Conservation (phyloP, 1,140 invertebrate species). For the Neotoxoptera formosana region DNA sequence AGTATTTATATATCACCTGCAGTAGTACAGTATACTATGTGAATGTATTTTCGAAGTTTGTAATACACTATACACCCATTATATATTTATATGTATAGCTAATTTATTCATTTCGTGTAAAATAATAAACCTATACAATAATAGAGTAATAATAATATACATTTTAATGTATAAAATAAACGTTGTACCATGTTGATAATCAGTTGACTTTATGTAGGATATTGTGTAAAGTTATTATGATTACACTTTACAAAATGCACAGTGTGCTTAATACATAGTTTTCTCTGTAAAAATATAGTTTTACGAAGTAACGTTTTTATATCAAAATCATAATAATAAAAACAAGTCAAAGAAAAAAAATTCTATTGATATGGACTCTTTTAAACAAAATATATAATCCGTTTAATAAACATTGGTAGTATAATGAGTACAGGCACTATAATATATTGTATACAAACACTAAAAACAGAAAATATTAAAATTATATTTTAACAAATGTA, state of each 20-base stretch:
- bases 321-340: too few species aligned
- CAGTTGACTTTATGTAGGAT: background rate
- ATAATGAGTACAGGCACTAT: too few species aligned
- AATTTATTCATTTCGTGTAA: background rate
- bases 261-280: background rate
- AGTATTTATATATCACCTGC: background rate
- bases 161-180: background rate
- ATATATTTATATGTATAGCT: background rate
- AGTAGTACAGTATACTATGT: background rate
- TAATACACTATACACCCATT: background rate
- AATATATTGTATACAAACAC: too few species aligned
- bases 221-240: background rate
- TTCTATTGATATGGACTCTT: background rate
- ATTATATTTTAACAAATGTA: background rate
- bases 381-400: background rate
- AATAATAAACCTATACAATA: background rate
- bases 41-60: background rate
- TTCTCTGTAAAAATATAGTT: too few species aligned
- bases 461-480: too few species aligned
- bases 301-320: too few species aligned
- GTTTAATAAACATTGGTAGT: background rate
- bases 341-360: too few species aligned
- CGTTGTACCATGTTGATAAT: background rate
- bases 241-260: background rate
- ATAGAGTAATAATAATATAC: background rate